Evolutionary conservation across 53 echinoderm and acorn worm genomes (phyloP).

Genomic region (Holothuria scabra): DNA sequence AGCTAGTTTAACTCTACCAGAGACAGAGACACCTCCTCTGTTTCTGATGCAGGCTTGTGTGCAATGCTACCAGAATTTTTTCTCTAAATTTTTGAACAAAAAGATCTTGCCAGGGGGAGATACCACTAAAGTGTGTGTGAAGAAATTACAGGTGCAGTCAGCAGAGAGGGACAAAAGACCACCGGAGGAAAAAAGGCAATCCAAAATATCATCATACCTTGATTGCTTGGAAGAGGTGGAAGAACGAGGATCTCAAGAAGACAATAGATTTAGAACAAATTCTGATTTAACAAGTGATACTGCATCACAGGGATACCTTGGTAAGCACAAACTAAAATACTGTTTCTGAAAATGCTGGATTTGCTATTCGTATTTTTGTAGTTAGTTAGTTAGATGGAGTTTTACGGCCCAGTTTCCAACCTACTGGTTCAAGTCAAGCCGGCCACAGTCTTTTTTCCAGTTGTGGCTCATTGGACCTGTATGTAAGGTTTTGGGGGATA

Average conservation of each 20-base stretch:
- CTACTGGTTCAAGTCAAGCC: too few relatives aligned
- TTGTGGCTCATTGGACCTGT: too few relatives aligned
- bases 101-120: conserved; percentile 90
- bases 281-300: conserved; percentile 78
- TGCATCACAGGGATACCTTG: conserved; percentile 66
- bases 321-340: conserved; percentile 29
- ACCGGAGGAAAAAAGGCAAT: conserved; percentile 23
- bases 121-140: conserved; percentile 66
- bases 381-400: too few relatives aligned
- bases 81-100: conserved; percentile 84
- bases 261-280: conserved; percentile 58
- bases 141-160: conserved; percentile 68
- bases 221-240: conserved; percentile 39
- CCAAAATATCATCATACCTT: conserved; percentile 19
- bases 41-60: conserved; percentile 99
- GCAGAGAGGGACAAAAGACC: conserved; percentile 35
- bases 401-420: too few relatives aligned
- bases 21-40: conserved; percentile 75
- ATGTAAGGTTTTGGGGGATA: too few relatives aligned
- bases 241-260: background rate
- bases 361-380: too few relatives aligned
- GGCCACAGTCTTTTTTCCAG: too few relatives aligned
- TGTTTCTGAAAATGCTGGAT: too few relatives aligned
- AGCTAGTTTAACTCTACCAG: conserved; percentile 44
- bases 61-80: conserved; percentile 93